Evolutionary conservation across 2,797 vertebrate genomes (phyloP), one percentile per base, ranked within the genome.

Genomic region (Siniperca scherzeri): DNA sequence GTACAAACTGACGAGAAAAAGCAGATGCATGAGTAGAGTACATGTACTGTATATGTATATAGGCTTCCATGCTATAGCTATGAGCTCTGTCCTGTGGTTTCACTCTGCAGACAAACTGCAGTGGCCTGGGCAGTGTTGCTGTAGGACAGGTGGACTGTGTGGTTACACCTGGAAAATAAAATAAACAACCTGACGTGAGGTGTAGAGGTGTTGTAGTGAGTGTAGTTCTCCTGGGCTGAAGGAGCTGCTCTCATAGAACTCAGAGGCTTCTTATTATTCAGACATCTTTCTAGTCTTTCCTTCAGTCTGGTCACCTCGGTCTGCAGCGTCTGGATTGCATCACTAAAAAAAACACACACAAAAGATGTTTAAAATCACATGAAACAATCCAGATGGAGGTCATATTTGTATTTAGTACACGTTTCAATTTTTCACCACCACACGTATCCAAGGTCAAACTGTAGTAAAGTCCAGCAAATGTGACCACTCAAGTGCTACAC

Each of bases 251-350:
- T 87, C 48, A 25, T 27, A n/a, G 56, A 0, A 76, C 84, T 25
- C 1, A 33, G 19, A 44, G 70, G 50, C 1, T 33, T 78, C 53
- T 25, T 48, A 5, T 74, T 83, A 7, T 69, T 91, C 78, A 97
- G 88, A 44, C 87, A 95, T 81, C 90, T 93, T 73, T 98, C 96
- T 59, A 98, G 88, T 50, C 62, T 80, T 52, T 88, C 87, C 50
- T 84, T 96, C 60, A 99, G 96, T 70, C 25, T 87, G 53, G 81
- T 92, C 52, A 99, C 96, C 87, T 99, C 97, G 0, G 91, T 89
- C 87, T 95, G 96, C 74, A 98, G 94, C 0, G 89, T 93, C 4
- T 78, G 92, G 81, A 97, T 94, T 33, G 96, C 96, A 81, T 91
- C 95, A 76, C 98, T 98, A 74, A 27, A 48, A 50, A 38, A 56